Evolutionary conservation across 2,888 invertebrate species (phyloP), one percentile per base, ranked within the genome.

Genomic region (Agonopterix alstromeriana): DNA sequence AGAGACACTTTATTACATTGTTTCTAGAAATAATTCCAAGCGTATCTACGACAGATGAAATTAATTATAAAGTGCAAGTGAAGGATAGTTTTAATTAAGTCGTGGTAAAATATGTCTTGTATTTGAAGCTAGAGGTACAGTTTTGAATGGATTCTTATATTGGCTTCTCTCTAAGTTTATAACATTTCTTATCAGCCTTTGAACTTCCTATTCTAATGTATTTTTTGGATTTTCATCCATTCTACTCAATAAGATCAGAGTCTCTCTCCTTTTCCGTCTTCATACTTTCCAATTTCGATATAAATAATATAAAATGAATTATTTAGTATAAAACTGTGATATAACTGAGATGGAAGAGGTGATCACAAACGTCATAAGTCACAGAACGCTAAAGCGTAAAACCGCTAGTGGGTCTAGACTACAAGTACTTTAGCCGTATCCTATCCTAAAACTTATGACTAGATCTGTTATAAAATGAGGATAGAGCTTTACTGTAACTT

Each of bases 331-430:
- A 27, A 5, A 27, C 27, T 27, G 27, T 27, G 5, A 27, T 27
- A 27, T 27, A 27, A 27, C 27, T 27, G 27, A 27, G 27, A 27
- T 27, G 27, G 27, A 27, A 27, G 27, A 27, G 27, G 27, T 27
- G 63, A 72, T 70, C 73, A 73, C 68, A 67, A 67, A 60, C 57
- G 58, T 74, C 65, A 72, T 69, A 70, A 75, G 70, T 70, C 52
- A 67, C 57, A 72, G 67, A 75, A 73, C 67, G 70, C 75, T 74
- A 70, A 73, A 70, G 77, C 76, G 68, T 68, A 66, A 54, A 10
- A 60, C 50, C 65, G 68, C 69, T 63, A 51, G 46, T 48, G 53
- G 54, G 46, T 36, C 48, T 48, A 47, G 7, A 27, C 27, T 27
- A 27, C 27, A 27, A 42, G 11, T 48, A 43, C 17, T 12, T 43